Base-by-base conservation (phyloP, 2,888 invertebrate species). In the Pyrgus malvae region DNA sequence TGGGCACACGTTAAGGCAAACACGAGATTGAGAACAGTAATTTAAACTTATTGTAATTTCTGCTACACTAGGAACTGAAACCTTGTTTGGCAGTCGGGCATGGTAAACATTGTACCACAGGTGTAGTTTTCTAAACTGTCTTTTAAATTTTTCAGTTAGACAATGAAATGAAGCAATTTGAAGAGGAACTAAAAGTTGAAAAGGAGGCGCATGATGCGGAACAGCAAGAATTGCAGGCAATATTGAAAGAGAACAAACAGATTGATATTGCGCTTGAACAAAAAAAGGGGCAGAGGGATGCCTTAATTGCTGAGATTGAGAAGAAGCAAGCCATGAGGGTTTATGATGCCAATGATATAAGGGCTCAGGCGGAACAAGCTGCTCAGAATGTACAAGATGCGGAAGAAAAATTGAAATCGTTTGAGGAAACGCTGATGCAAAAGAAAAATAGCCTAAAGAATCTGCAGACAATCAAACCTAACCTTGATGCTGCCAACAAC, bases 381-480 rank as follows among this genome's bases (percentile, higher is more conserved):
- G 65, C 75, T 0, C 76, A 73, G 35, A 78, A 78, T 54, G 77
- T 83, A 0, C 76, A 79, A 50, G 87, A 87, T 35, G 77, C 74
- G 0, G 84, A 87, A 23, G 78, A 83, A 38, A 81, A 80, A 23
- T 53, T 82, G 1, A 75, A 74, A 5, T 67, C 71, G 0, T 59
- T 83, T 1, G 59, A 68, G 9, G 67, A 69, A 0, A 79, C 73
- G 0, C 63, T 88, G 0, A 76, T 77, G 66, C 74, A 83, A 58
- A 89, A 88, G 48, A 87, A 89, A 55, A 82, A 66, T 54, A 77
- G 76, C 37, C 59, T 87, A 12, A 82, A 82, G 55, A 87, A 85
- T 56, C 64, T 90, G 48, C 88, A 87, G 57, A 76, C 74, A 0
- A 73, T 81, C 17, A 86, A 86, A 63, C 84, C 85, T 0, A 77